Evolutionary conservation across 37 sponge, comb jelly and placozoan genomes (phyloP), one percentile per base, ranked within the genome.

Genomic region (Lycopodina hypogea): DNA sequence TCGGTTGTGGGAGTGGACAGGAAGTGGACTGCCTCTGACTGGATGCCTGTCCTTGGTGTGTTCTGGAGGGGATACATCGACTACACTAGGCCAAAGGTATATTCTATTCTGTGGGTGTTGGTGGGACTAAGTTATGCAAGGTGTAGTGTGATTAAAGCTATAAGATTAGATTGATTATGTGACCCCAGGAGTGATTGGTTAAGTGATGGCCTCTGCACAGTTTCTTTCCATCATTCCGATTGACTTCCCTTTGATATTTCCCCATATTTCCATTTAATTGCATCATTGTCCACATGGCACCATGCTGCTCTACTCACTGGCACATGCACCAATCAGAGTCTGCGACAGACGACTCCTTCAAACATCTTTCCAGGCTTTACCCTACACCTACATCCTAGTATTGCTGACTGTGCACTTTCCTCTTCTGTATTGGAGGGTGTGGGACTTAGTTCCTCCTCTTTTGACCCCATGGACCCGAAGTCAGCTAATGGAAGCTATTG

Each of bases 1-100:
- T 55, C 52, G 42, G 51, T 36, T 0, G 38, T 78, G 63, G 73
- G 71, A 33, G 68, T 67, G 30, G 56, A n/a, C 12, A 72, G 53
- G 30, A 56, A 64, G 30, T 36, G 63, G 36, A 28, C 35, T 19
- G 29, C 6, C 0, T 38, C 19, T 36, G 18, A 55, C 1, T 86
- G 80, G 76, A 39, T 22, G 19, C 58, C 65, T 23, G 34, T 56
- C 0, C 34, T 55, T 45, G 61, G 68, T 42, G 56, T 75, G 50
- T 15, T 86, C 45, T 86, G 87, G 87, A 86, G 87, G 40, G 87
- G 87, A 4, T 19, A 22, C 15, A 30, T 86, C 12, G 69, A 69
- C 69, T 72, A 74, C 50, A 59, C 75, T 17, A 81, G 80, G 38
- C 76, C 74, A 40, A 86, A 79, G 76, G 81, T 80, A 36, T n/a